Base-by-base conservation (phyloP, 2,888 invertebrate species). In the Drosophila falleni region DNA sequence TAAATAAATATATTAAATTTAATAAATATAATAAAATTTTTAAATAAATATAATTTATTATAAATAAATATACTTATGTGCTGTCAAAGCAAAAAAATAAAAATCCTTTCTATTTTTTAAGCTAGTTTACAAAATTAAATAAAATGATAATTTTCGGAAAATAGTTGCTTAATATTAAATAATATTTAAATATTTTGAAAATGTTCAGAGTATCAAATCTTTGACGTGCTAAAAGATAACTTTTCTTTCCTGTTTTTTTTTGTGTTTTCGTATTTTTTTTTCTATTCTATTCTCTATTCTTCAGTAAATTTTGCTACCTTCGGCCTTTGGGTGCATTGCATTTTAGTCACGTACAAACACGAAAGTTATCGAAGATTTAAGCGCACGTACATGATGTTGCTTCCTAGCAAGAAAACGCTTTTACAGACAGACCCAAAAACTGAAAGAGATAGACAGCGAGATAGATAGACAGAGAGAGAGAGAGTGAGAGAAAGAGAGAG, bases 331-430 rank as follows among this genome's bases (percentile, higher is more conserved):
- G 59, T 71, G 76, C 87, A 78, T 80, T 74, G 87, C 84, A 85
- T 85, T 85, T 85, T 87, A 85, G 84, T 85, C 84, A 85, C 84
- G 84, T 85, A 71, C 78, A 66, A 81, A 71, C 74, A 76, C 74
- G 69, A 85, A 84, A 85, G 84, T 85, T 85, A 85, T 89, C 89
- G 89, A 89, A 85, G 84, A 85, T 85, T 85, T 85, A 85, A 85
- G 81, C 87, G 84, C 84, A 85, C 84, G 84, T 89, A 83, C 84
- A 83, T 76, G 84, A 78, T 78, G 75, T 75, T 81, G 70, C 81
- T 78, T 67, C 71, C 78, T 68, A 70, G 60, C 61, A 60, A 77
- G 69, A 66, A 69, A 75, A 74, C 61, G 54, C 49, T 19, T 46
- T 44, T 41, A 54, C 47, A 44, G 49, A 59, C 31, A 47, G 47